phyloP scores from a whole-genome alignment of 2,888 invertebrate genomes.

The Podotricha telesiphe region DNA sequence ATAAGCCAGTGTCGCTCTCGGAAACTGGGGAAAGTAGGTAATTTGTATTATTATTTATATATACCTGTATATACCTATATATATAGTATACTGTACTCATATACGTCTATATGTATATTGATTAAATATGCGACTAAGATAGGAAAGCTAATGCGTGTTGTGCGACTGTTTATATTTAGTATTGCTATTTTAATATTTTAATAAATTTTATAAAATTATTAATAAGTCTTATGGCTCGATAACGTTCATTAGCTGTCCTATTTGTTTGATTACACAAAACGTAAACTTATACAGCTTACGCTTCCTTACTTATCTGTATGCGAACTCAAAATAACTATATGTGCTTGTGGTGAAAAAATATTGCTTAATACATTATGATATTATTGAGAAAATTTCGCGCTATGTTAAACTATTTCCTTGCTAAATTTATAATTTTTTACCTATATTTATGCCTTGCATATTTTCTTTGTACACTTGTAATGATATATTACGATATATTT shows the following conservation, averaged over 20 bases:
- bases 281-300: no score
- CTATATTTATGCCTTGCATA: neutral
- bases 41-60: neutral
- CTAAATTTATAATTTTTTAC: neutral
- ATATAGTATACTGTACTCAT: no score
- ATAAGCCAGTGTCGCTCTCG: neutral
- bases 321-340: no score
- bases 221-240: neutral
- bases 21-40: neutral
- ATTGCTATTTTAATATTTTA: neutral
- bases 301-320: neutral
- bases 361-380: neutral
- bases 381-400: neutral
- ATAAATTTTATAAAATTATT: neutral
- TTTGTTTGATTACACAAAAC: neutral
- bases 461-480: neutral
- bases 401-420: no score
- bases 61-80: neutral
- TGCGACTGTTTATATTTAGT: conserved; percentile 9
- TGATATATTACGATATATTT: neutral
- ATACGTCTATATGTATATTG: conserved; percentile 1
- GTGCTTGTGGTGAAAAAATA: neutral
- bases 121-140: neutral
- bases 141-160: neutral
- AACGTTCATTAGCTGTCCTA: neutral